Base-by-base conservation (phyloP, 2,888 invertebrate species). In the Hydropsyche betteni region DNA sequence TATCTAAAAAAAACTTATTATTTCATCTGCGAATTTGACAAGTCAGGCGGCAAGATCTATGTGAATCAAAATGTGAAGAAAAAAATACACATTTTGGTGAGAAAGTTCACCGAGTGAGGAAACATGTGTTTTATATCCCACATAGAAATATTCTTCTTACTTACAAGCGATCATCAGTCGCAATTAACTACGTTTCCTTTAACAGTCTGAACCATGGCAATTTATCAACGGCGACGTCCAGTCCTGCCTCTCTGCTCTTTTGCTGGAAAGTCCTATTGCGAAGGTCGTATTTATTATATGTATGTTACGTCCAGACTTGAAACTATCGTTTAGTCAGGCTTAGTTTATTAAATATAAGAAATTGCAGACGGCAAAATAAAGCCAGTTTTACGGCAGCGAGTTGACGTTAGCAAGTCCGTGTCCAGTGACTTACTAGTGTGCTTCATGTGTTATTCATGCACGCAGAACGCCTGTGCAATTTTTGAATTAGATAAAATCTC, bases 301-400 rank as follows among this genome's bases (percentile, higher is more conserved):
- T 55, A 6, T 14, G n/a, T n/a, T 55, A n/a, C 55, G 55, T 55
- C 16, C 55, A 55, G 69, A 69, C 72, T 12, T 72, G 36, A 36
- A 55, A 34, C 61, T 55, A n/a, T 72, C 61, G 44, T 72, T 55
- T 55, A 55, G 38, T 58, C 58, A 36, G 44, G 24, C 24, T n/a
- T 72, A 55, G 14, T 72, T 74, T 78, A 78, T 76, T 74, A 76
- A 76, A 77, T 75, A 75, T 75, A 75, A 75, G 74, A 75, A 75
- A 77, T 75, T 71, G 74, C 75, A 69, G 75, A 58, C 69, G 75
- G 74, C 77, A 77, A 75, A 77, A 69, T 75, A 73, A 75, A 77
- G 69, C 74, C 74, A 64, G 75, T 74, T 55, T 75, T 74, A 68
- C 69, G 68, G 70, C 74, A 50, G 12, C 52, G 24, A 58, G 58